Base-by-base conservation (phyloP, 2,797 vertebrate genomes). In the Chelmon rostratus region DNA sequence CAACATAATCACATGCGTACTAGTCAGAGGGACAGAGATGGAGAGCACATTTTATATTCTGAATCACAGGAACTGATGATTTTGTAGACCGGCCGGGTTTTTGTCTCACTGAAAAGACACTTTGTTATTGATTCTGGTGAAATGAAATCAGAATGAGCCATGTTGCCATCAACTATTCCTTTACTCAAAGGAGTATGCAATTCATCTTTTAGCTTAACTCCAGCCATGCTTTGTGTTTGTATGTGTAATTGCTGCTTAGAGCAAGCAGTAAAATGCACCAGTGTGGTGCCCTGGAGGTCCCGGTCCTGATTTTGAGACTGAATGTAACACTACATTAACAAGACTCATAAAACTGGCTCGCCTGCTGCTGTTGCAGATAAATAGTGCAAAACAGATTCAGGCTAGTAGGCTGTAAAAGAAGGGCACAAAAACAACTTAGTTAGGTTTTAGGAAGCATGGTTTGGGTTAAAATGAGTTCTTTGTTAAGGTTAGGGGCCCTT, bases 11-110 rank as follows among this genome's bases (percentile, higher is more conserved):
- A 81, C 71, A 73, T 54, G 37, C 18, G 15, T n/a, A 40, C 40
- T 9, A 56, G 82, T 49, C 21, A 53, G 61, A 71, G 33, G 37
- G 63, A n/a, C 49, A 31, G 13, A 13, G 37, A 68, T 4, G 44
- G 15, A 82, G 62, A 84, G 79, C 8, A 68, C 66, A 63, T 54
- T 64, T 81, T 46, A 73, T 37, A 76, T 53, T 56, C 63, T 74
- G 76, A 90, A 59, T 84, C 76, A 74, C 28, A 25, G 44, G 18
- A 68, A 42, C 40, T 65, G 76, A 61, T 25, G 71, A 23, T 50
- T 68, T 76, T 50, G 28, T 79, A 54, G 71, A 62, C 59, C 50
- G 49, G 71, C 13, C 13, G 2, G 46, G 31, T 21, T 68, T 9
- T 40, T 71, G 18, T 46, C 8, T 76, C 58, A 25, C 7, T 28